phyloP scores from a whole-genome alignment of 2,888 invertebrate species.

The Amblyteles armatorius region DNA sequence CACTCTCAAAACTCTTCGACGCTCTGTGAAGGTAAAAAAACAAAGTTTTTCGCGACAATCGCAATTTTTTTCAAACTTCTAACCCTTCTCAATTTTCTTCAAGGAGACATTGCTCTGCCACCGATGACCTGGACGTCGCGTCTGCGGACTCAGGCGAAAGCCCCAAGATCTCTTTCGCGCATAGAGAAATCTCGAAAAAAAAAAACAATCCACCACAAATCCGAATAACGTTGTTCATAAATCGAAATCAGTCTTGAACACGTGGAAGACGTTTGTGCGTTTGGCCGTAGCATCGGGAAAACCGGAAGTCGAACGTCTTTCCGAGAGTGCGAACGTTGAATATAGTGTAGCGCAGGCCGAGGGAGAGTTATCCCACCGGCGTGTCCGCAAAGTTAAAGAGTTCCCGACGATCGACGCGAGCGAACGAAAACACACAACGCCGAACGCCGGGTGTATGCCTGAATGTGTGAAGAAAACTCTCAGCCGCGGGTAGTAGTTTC shows the following conservation, averaged over 20 bases:
- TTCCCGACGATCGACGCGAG: background rate
- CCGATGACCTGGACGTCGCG: conserved; percentile 19
- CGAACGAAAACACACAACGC: conserved; percentile 14
- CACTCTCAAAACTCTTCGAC: conserved; percentile 68
- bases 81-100: background rate
- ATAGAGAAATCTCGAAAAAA: background rate
- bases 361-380: background rate
- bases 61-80: background rate
- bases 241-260: conserved; percentile 26
- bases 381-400: background rate
- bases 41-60: background rate
- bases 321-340: background rate
- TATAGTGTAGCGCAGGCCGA: background rate
- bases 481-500: background rate
- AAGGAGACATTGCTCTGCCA: conserved; percentile 40
- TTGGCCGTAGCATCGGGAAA: background rate
- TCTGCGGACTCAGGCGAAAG: background rate
- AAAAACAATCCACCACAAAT: background rate
- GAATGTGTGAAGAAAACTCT: conserved; percentile 17
- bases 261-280: conserved; percentile 45
- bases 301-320: conserved; percentile 36
- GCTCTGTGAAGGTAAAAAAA: conserved; percentile 65
- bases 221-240: background rate
- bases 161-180: background rate
- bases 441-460: background rate